Conservation (phyloP, 30 jellyfish, hydroid and myxozoan species). For the Pseudorhiza aurosa region DNA sequence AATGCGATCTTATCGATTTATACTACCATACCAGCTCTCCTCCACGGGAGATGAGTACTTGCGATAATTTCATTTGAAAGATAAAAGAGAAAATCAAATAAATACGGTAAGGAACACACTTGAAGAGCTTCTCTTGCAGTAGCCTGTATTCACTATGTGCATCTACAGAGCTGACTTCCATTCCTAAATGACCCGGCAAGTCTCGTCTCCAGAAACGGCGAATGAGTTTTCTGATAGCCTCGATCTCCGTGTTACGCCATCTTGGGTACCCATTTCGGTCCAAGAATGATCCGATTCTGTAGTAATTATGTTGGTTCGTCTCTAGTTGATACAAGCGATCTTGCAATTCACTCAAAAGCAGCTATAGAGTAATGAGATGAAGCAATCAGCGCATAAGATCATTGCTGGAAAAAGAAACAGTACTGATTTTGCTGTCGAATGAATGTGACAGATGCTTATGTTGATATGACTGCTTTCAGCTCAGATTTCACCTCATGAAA, state of each 20-base stretch:
- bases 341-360: slow-evolving; percentile 54
- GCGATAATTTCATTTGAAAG: too few relatives aligned
- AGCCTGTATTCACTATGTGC: slow-evolving; percentile 51
- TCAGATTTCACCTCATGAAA: too few relatives aligned
- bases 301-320: slow-evolving; percentile 51
- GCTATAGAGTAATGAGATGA: too few relatives aligned
- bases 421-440: too few relatives aligned
- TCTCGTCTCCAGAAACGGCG: slow-evolving; percentile 50
- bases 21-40: not conserved
- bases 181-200: slow-evolving; percentile 30
- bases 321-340: slow-evolving; percentile 61
- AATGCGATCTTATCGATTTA: not conserved
- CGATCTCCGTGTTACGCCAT: slow-evolving; percentile 71
- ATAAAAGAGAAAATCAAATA: too few relatives aligned
- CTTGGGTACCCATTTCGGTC: slow-evolving; percentile 58
- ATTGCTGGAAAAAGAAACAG: too few relatives aligned
- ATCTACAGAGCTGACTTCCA: slow-evolving; percentile 16
- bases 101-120: too few relatives aligned
- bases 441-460: too few relatives aligned
- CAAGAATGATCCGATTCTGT: slow-evolving; percentile 53
- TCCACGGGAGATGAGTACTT: too few relatives aligned
- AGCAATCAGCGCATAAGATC: too few relatives aligned
- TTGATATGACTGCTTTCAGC: too few relatives aligned
- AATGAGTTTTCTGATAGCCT: slow-evolving; percentile 16
- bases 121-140: slow-evolving; percentile 51